These are phyloP conservation scores for Coregonus ussuriensis DNA, from an alignment of 2,797 vertebrate species.

Conservation along the genomic window DNA sequence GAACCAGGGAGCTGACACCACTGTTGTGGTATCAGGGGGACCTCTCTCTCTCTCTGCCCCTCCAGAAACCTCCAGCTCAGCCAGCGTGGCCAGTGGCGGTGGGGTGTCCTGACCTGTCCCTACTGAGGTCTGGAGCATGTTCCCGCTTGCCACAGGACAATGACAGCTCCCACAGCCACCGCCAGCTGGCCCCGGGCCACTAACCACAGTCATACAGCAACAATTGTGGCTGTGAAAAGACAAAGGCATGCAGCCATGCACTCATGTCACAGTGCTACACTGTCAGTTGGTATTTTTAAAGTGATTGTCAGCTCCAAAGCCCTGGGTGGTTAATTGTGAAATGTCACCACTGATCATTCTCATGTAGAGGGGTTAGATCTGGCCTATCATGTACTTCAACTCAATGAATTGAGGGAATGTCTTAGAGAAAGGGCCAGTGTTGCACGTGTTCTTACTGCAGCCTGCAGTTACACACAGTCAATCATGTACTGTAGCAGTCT, in stretches of 20 bases:
- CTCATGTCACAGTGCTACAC: conserved; percentile 13
- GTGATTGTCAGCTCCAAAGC: conserved; percentile 24
- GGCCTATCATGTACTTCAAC: neutral
- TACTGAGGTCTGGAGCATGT: conserved; percentile 10
- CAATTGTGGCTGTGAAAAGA: conserved; percentile 23
- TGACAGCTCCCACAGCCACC: conserved; percentile 35
- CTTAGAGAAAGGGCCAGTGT: neutral
- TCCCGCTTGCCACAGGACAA: conserved; percentile 28
- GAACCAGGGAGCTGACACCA: neutral
- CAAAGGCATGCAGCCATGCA: conserved; percentile 10
- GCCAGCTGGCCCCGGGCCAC: conserved; percentile 4
- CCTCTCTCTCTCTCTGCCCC: neutral
- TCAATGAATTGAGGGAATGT: neutral
- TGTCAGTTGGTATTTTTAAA: conserved; percentile 19
- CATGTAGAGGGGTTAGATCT: conserved; percentile 4
- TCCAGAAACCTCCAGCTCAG: neutral
- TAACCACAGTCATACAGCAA: conserved; percentile 16
- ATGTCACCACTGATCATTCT: conserved; percentile 13
- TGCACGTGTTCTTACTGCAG: neutral
- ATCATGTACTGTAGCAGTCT: neutral
- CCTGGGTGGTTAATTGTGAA: neutral
- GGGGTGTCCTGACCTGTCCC: conserved; percentile 33
- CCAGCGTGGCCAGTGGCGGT: conserved; percentile 9
- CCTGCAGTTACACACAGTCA: neutral
- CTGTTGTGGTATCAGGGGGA: neutral